Evolutionary conservation across 37 sponge, comb jelly and placozoan genomes (phyloP).

Genomic region (Cladorhizidae sp.): DNA sequence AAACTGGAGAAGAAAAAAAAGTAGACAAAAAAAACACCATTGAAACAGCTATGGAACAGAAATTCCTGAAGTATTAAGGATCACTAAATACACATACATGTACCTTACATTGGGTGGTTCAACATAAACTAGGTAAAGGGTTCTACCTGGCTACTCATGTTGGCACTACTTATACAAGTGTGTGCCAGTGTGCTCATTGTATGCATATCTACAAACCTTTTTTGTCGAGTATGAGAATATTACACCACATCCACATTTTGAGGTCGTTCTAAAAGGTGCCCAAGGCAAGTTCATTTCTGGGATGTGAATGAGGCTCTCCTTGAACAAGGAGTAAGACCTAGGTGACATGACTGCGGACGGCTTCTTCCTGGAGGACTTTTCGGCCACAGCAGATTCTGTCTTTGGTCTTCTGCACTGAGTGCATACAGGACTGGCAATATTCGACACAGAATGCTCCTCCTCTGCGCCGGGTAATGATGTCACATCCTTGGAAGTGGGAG

Average conservation of each 20-base stretch:
- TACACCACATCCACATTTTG: slow-evolving; percentile 43
- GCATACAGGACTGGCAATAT: neutral
- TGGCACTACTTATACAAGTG: too few species aligned
- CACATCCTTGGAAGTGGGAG: too few species aligned
- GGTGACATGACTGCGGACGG: slow-evolving; percentile 9
- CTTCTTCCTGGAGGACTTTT: too few species aligned
- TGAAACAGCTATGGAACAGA: neutral
- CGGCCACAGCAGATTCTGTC: neutral
- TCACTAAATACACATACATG: neutral
- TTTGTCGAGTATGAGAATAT: slow-evolving; percentile 41
- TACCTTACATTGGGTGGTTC: too few species aligned
- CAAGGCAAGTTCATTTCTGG: slow-evolving; percentile 59
- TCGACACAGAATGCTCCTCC: neutral
- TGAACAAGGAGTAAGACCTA: slow-evolving; percentile 11
- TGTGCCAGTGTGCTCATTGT: too few species aligned
- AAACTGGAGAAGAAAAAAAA: neutral
- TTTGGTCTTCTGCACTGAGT: neutral
- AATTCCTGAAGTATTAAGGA: neutral
- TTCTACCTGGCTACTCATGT: too few species aligned
- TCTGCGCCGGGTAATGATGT: too few species aligned
- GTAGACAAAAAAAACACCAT: neutral
- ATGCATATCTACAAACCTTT: slow-evolving; percentile 34
- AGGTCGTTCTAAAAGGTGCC: slow-evolving; percentile 34
- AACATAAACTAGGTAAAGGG: too few species aligned
- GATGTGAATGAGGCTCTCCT: slow-evolving; percentile 11